phyloP scores from a whole-genome alignment of 2,888 invertebrate species.

The Lacanobia wlatinum region DNA sequence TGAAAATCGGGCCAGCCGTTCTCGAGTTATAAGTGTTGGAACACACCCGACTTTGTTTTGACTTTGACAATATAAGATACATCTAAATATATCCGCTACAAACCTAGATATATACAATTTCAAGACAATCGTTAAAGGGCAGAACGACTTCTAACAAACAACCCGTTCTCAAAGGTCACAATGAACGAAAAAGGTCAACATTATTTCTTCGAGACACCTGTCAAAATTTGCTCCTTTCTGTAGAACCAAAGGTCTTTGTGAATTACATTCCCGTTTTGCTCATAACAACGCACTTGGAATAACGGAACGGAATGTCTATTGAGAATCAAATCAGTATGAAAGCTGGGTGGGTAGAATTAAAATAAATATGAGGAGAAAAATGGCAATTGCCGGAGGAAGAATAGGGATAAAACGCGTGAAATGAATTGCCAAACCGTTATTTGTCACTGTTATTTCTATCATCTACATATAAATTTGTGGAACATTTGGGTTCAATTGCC shows the following conservation, averaged over 20 bases:
- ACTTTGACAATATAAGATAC: no score
- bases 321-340: slow-evolving; percentile 13
- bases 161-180: slow-evolving; percentile 18
- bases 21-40: no score
- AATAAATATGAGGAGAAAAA: slow-evolving; percentile 29
- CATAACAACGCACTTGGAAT: slow-evolving; percentile 23
- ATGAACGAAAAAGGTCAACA: slow-evolving; percentile 38
- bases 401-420: slow-evolving; percentile 26
- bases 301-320: slow-evolving; percentile 33
- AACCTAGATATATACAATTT: slow-evolving; percentile 29
- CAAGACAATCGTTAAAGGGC: slow-evolving; percentile 46
- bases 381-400: slow-evolving; percentile 17
- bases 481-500: slow-evolving; percentile 1
- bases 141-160: slow-evolving; percentile 23
- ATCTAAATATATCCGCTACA: neutral
- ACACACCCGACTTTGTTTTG: no score
- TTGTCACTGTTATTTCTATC: slow-evolving; percentile 18
- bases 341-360: slow-evolving; percentile 2
- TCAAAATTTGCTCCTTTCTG: slow-evolving; percentile 17
- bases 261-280: slow-evolving; percentile 1
- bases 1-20: no score
- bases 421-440: slow-evolving; percentile 30
- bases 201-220: slow-evolving; percentile 10
- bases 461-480: slow-evolving; percentile 5
- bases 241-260: neutral